A percentile compares a stretch with the other conserved stretches of the same genome.
These are phyloP conservation scores for Griposia aprilina DNA, from an alignment of 2,888 invertebrate genomes.

Conservation along the genomic window DNA sequence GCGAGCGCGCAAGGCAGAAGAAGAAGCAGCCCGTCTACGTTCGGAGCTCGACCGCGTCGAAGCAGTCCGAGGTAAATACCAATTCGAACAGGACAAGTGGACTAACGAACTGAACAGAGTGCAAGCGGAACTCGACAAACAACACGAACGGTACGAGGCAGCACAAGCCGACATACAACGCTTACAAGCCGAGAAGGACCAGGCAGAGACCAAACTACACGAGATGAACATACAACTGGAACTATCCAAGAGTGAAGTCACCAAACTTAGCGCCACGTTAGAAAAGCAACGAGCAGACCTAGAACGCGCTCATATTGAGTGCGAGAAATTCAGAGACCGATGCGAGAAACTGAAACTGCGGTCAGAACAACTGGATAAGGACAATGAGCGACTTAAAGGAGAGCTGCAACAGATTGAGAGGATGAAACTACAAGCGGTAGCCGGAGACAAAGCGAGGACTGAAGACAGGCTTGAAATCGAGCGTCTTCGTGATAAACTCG, in stretches of 20 bases:
- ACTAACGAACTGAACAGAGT: constrained; percentile 93
- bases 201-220: constrained; percentile 93
- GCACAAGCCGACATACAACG: constrained; percentile 94
- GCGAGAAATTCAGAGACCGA: constrained; percentile 96
- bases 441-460: constrained; percentile 92
- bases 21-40: constrained; percentile 92
- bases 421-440: constrained; percentile 92
- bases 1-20: constrained; percentile 93
- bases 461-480: constrained; percentile 95
- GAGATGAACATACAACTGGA: constrained; percentile 96
- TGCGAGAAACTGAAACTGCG: constrained; percentile 95
- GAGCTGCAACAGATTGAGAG: constrained; percentile 93
- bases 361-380: constrained; percentile 93
- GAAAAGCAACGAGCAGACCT: constrained; percentile 95
- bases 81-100: constrained; percentile 90
- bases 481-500: constrained; percentile 95
- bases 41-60: constrained; percentile 94
- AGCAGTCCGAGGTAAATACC: constrained; percentile 92
- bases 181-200: constrained; percentile 91
- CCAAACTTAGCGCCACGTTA: constrained; percentile 93
- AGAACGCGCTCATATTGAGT: constrained; percentile 96
- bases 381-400: constrained; percentile 87
- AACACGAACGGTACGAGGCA: constrained; percentile 94
- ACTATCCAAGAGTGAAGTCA: constrained; percentile 94
- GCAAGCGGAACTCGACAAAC: constrained; percentile 93